Base-by-base conservation (phyloP, 2,888 invertebrate species). In the Notodonta dromedarius region DNA sequence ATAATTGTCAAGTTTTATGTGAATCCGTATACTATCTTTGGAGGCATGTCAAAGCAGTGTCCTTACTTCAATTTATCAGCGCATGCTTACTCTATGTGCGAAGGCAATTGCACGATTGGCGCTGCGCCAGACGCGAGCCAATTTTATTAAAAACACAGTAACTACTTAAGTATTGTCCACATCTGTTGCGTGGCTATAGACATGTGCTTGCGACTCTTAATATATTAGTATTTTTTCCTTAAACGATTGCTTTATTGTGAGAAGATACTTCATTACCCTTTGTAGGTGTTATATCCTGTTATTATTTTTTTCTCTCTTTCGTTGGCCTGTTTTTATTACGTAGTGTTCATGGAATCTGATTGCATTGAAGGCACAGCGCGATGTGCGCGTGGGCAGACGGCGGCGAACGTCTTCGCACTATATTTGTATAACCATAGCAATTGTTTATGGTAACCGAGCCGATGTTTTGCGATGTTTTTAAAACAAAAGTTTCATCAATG, bases 141-240 rank as follows among this genome's bases (percentile, higher is more conserved):
- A 81, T 85, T 87, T 87, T 84, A 83, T 84, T 84, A 84, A 88
- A 86, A 85, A 83, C 80, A 71, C 69, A 68, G 70, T 74, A 66
- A 74, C 69, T 67, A 82, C 86, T 84, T 84, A 66, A 74, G 69
- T 67, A 82, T 86, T 84, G 84, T 85, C 82, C 80, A 78, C 86
- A 86, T 87, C 82, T 87, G 88, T 76, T 78, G 66, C 65, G 56
- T 60, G 59, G 40, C 52, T 58, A 59, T 56, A 59, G 57, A 65
- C 64, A 65, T 59, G 63, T 70, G 69, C 58, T 64, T 60, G 13
- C 50, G 54, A 57, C 59, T 62, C 61, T 70, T 64, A 61, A 70
- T 63, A n/a, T 66, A 54, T 40, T 12, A 51, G 46, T 35, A 24
- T 46, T 53, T 46, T 24, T 56, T 44, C 16, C 56, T 42, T 56